Base-by-base conservation (phyloP, 2,113 vertebrate genomes). In the Romanogobio albipinnatus region DNA sequence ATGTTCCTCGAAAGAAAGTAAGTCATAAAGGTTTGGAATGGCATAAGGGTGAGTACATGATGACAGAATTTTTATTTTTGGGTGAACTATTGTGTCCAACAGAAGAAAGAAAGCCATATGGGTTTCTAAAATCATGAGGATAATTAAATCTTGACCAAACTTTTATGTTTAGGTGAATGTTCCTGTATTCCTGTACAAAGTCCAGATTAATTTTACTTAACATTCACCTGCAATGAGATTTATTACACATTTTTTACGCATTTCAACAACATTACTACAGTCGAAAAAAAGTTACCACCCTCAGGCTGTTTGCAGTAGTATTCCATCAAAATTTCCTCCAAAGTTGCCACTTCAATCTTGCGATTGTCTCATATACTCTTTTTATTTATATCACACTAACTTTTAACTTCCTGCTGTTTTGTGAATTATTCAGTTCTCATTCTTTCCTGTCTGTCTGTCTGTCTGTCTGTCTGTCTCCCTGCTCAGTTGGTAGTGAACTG, bases 401-500 rank as follows among this genome's bases (percentile, higher is more conserved):
- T 79, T 77, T 64, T 74, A 29, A 43, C 5, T 58, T 10, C 22
- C 11, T 61, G 66, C 53, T 79, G 74, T 66, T 26, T 36, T 89
- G 84, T 89, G 77, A 88, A 70, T 70, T 85, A 88, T 90, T 88
- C 77, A 81, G 77, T 84, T 86, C 64, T 71, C 10, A 26, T 85
- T 86, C 56, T 62, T 7, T 81, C 81, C 26, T 26, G 74, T 29
- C 70, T 33, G 71, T 76, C 59, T 84, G 70, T 29, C 70, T 33
- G 71, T 76, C 59, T 84, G 70, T 74, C 70, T 74, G 11, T n/a
- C 43, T 74, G 70, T 74, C 70, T 80, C 75, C 86, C 82, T 73
- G 62, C 61, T 90, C 91, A 88, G 91, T 87, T 92, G 91, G 90
- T 90, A 87, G 89, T 88, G 91, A 92, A 90, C 87, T 91, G 90